Base-by-base conservation (phyloP, 2,113 vertebrate species). In the Gobio gobio region DNA sequence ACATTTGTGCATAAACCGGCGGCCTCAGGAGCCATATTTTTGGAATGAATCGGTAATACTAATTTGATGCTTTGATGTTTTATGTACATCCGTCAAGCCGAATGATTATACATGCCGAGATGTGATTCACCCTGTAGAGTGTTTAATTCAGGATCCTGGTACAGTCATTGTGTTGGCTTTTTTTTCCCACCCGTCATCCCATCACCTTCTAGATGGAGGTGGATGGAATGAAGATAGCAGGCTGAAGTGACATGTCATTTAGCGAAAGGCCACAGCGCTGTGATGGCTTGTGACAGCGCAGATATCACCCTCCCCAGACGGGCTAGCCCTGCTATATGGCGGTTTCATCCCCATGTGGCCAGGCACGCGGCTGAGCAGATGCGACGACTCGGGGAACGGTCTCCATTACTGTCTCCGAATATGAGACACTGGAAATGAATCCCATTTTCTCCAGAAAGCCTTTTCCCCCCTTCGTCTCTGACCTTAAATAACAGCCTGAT, bases 401-500 rank as follows among this genome's bases (percentile, higher is more conserved):
- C 83, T 85, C 70, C 75, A 81, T 86, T 84, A 88, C 89, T 85
- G 85, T 91, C 91, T 91, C 87, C 90, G 90, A 91, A 93, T 93
- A 94, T 93, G 91, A 94, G 92, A 91, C 89, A 91, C 93, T 92
- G 91, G 92, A 93, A 94, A 93, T 93, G 90, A 93, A 94, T 93
- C 93, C 91, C 91, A 92, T 94, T 92, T 88, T 93, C 90, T 82
- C 82, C 85, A n/a, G 89, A 90, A 79, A 88, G 87, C 81, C 64
- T 75, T 61, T 56, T 40, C 51, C 18, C 84, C 87, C 64, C 70
- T 77, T 89, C 78, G 91, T 90, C 91, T 92, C 90, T 94, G 92
- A 94, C 94, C 94, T 94, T 94, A 94, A 94, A 94, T 93, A 94
- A 93, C 93, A 94, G 93, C 92, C 93, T 73, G 92, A 92, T 85